phyloP scores from a whole-genome alignment of 2,113 vertebrate genomes.

The Helogale parvula region DNA sequence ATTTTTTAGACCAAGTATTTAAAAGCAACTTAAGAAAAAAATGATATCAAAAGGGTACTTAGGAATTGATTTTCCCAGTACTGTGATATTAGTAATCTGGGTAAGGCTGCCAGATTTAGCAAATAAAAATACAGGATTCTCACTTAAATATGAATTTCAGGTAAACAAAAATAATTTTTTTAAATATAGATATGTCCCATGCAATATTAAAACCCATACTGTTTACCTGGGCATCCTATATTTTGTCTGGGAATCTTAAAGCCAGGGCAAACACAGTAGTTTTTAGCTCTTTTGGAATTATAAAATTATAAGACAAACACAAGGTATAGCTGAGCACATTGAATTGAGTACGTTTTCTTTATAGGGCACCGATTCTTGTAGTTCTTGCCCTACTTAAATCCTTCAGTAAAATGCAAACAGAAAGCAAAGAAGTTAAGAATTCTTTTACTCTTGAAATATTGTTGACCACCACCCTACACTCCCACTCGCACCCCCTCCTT shows the following conservation, averaged over 20 bases:
- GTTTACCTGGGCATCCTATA: background rate
- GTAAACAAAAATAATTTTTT: constrained; percentile 16
- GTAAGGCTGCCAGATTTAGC: background rate
- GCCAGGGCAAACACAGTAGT: background rate
- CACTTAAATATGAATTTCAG: constrained; percentile 31
- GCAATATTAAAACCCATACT: background rate
- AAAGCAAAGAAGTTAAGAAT: background rate
- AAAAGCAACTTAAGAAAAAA: constrained; percentile 12
- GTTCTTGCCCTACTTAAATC: background rate
- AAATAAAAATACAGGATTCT: background rate
- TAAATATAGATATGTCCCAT: background rate
- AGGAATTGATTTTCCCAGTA: background rate
- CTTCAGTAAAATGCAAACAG: background rate
- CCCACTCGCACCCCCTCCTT: too few relatives aligned
- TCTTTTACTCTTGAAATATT: background rate
- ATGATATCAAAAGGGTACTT: background rate
- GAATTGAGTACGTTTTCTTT: background rate
- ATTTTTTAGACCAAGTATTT: background rate
- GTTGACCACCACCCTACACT: background rate
- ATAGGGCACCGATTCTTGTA: background rate
- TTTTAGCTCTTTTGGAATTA: background rate
- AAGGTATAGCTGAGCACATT: background rate
- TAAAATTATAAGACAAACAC: background rate
- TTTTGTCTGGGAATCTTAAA: constrained; percentile 18
- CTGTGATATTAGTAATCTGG: background rate